These are phyloP conservation scores for Scolopax mira DNA, from an alignment of 2,113 vertebrate species.

Conservation along the genomic window DNA sequence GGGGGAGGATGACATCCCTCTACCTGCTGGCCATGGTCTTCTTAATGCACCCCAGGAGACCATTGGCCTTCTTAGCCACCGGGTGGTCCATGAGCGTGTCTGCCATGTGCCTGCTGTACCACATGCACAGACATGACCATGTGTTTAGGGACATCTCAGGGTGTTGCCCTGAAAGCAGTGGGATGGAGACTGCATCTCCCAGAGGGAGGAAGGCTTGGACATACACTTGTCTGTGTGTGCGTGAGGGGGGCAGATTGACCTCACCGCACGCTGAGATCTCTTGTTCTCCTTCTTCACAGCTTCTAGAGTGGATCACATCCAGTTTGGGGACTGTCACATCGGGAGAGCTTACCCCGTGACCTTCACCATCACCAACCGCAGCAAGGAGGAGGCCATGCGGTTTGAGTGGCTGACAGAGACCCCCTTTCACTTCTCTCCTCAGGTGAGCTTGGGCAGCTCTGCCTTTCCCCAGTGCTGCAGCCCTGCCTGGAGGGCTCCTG, in stretches of 20 bases:
- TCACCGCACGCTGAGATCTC: not conserved
- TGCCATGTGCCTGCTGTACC: not conserved
- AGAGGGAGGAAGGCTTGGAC: not conserved
- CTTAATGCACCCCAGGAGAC: too few relatives aligned
- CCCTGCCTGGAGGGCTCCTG: accelerated
- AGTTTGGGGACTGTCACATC: constrained; percentile 86
- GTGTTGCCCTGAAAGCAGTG: not conserved
- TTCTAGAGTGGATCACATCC: constrained; percentile 73
- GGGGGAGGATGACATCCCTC: too few relatives aligned
- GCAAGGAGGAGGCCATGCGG: constrained; percentile 67
- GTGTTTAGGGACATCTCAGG: not conserved
- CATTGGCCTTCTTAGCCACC: too few relatives aligned
- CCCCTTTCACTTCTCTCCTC: constrained; percentile 79
- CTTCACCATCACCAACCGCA: constrained; percentile 86
- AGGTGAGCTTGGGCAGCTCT: constrained; percentile 54
- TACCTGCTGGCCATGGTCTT: too few relatives aligned
- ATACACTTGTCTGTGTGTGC: accelerated
- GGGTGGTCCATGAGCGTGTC: not conserved
- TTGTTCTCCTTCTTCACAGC: constrained; percentile 33
- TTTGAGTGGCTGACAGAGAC: constrained; percentile 82
- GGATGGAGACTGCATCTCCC: not conserved
- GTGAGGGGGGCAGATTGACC: not conserved
- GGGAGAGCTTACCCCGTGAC: constrained; percentile 67
- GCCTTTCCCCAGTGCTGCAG: not conserved
- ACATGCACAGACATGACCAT: accelerated